These are phyloP conservation scores for Chiroxiphia lanceolata DNA, from an alignment of 2,797 vertebrate genomes.

Conservation along the genomic window DNA sequence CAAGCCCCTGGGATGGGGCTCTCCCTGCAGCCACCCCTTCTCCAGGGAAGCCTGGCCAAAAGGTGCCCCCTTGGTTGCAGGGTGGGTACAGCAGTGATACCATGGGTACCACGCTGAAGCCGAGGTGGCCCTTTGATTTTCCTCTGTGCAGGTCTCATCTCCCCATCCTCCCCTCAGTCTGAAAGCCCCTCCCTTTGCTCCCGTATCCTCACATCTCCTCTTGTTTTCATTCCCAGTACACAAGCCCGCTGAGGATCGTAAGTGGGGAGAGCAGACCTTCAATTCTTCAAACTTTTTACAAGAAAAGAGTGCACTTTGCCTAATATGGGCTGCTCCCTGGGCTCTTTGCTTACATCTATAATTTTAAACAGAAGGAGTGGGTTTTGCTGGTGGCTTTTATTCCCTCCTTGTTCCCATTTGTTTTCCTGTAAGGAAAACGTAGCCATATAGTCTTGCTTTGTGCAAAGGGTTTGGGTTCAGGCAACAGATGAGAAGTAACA, in stretches of 20 bases:
- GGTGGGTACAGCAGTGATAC: rapidly evolving
- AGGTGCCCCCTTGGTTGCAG: not conserved
- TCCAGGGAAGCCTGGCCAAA: rapidly evolving
- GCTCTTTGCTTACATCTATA: slow-evolving; percentile 70
- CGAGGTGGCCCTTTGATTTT: not conserved
- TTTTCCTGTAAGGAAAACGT: slow-evolving; percentile 41
- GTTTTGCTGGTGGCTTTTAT: slow-evolving; percentile 55
- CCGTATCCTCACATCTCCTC: slow-evolving; percentile 43
- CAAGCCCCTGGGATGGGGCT: rapidly evolving
- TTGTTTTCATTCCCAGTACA: slow-evolving; percentile 66
- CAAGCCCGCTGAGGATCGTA: not conserved
- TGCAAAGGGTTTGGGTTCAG: not conserved
- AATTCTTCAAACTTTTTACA: slow-evolving; percentile 74
- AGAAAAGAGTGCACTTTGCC: slow-evolving; percentile 76
- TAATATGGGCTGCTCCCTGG: slow-evolving; percentile 73
- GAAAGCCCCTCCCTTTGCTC: not conserved
- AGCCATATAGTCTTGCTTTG: not conserved
- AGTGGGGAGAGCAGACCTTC: slow-evolving; percentile 62
- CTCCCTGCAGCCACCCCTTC: not conserved
- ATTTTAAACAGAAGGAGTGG: slow-evolving; percentile 71
- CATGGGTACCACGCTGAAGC: not conserved
- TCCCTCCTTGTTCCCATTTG: slow-evolving; percentile 31
- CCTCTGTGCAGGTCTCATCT: not conserved
- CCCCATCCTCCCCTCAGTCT: not conserved
- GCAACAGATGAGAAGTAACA: not conserved